Evolutionary conservation across 1,140 invertebrate species (phyloP).

Genomic region (Camponotus vicinus): DNA sequence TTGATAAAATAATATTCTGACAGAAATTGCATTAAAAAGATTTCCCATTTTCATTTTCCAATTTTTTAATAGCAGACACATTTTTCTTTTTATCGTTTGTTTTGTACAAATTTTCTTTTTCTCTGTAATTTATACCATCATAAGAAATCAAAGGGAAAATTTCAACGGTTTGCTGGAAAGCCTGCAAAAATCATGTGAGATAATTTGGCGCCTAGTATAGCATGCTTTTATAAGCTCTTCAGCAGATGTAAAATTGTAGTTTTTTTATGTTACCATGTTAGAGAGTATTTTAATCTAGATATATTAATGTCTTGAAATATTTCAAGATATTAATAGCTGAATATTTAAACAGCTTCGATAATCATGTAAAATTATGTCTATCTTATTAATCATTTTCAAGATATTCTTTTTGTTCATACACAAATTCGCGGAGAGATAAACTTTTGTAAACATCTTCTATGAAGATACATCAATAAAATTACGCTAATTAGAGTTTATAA

Average conservation of each 20-base stretch:
- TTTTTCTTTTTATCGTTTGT: not conserved
- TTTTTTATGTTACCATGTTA: not conserved
- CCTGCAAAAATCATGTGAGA: not conserved
- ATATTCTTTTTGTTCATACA: not conserved
- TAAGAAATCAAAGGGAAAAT: constrained; percentile 10
- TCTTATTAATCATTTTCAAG: not conserved
- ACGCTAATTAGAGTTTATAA: not conserved
- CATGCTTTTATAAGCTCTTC: not conserved
- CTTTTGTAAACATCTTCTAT: not conserved
- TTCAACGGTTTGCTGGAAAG: constrained; percentile 6
- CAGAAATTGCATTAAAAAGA: not conserved
- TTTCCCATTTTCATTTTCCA: not conserved
- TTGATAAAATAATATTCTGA: constrained; percentile 9
- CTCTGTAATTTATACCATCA: not conserved
- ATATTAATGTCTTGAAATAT: not conserved
- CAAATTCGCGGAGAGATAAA: not conserved
- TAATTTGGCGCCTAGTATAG: constrained; percentile 30
- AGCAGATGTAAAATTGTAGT: constrained; percentile 42
- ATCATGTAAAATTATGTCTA: not conserved
- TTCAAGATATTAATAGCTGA: not conserved
- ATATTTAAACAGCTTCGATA: not conserved
- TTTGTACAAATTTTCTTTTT: not conserved
- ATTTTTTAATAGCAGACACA: not conserved
- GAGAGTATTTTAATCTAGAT: too few species aligned
- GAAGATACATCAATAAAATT: not conserved